Conservation (phyloP, 2,888 invertebrate genomes). For the Sinohyriopsis cumingii region DNA sequence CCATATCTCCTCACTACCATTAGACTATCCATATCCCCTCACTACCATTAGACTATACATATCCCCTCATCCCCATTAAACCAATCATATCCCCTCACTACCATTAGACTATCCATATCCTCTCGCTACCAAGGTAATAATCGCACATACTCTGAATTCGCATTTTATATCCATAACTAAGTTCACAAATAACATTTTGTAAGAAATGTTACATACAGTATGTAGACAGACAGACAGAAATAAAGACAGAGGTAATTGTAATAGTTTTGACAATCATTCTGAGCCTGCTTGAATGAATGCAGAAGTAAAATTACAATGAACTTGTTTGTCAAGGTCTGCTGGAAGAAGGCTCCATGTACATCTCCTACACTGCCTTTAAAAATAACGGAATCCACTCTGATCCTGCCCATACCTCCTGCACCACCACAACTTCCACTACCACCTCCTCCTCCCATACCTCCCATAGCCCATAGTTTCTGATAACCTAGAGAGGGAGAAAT, state of each 20-base stretch:
- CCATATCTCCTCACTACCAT: too few relatives aligned
- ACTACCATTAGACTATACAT: too few relatives aligned
- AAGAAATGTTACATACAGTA: too few relatives aligned
- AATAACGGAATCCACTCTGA: slow-evolving; percentile 47
- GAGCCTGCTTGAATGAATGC: not conserved
- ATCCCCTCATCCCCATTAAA: too few relatives aligned
- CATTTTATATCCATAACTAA: too few relatives aligned
- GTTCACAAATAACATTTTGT: too few relatives aligned
- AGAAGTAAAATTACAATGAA: slow-evolving; percentile 6
- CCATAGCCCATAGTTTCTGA: slow-evolving; percentile 38
- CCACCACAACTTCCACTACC: slow-evolving; percentile 40
- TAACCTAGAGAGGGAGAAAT: slow-evolving; percentile 20
- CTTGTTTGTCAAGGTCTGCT: slow-evolving; percentile 16
- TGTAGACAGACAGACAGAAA: too few relatives aligned
- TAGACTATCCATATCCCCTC: too few relatives aligned
- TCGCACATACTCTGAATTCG: too few relatives aligned
- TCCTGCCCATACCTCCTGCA: slow-evolving; percentile 44
- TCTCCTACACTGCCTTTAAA: slow-evolving; percentile 30
- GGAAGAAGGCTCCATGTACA: slow-evolving; percentile 21
- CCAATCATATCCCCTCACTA: too few relatives aligned
- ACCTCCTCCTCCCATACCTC: slow-evolving; percentile 48
- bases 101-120: too few relatives aligned
- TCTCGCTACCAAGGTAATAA: too few relatives aligned
- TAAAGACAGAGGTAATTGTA: not conserved
- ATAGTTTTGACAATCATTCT: not conserved